These are phyloP conservation scores for Nanger granti DNA, from an alignment of 2,113 vertebrate species.

Conservation along the genomic window DNA sequence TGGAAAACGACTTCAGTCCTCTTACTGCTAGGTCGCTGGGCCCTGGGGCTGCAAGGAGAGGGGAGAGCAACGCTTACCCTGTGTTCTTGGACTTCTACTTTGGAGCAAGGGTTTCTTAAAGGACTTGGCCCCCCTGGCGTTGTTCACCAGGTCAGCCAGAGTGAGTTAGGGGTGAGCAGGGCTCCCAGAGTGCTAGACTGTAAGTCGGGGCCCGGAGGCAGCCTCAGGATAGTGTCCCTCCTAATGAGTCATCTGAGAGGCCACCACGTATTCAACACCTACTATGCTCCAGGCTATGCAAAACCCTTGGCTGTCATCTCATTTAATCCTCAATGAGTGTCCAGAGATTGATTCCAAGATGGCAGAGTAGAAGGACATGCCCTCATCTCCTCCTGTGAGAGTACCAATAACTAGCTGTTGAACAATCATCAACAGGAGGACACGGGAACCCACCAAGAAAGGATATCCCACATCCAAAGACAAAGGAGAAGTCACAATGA, in stretches of 20 bases:
- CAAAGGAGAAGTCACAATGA: not conserved
- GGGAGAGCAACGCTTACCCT: not conserved
- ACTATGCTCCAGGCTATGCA: not conserved
- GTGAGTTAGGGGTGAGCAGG: not conserved
- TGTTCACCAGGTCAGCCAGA: not conserved
- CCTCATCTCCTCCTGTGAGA: not conserved
- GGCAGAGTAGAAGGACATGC: not conserved
- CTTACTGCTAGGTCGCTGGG: not conserved
- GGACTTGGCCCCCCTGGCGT: not conserved
- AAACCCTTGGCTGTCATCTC: not conserved
- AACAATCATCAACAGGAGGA: not conserved
- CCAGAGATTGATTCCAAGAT: not conserved
- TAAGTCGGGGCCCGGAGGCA: not conserved
- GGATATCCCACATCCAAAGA: not conserved
- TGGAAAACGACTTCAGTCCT: slow-evolving; percentile 75
- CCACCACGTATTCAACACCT: not conserved
- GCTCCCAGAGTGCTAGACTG: not conserved
- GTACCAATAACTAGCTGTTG: not conserved
- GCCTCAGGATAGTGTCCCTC: not conserved
- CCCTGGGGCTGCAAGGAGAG: slow-evolving; percentile 52
- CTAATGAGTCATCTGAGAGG: not conserved
- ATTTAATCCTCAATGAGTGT: not conserved
- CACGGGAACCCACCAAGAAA: not conserved
- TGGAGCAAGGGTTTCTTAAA: not conserved
- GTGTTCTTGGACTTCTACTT: not conserved